A percentile compares a stretch with the other conserved stretches of the same genome.
These are phyloP conservation scores for Alloplasta piceator DNA, from an alignment of 2,888 invertebrate species.

Conservation along the genomic window DNA sequence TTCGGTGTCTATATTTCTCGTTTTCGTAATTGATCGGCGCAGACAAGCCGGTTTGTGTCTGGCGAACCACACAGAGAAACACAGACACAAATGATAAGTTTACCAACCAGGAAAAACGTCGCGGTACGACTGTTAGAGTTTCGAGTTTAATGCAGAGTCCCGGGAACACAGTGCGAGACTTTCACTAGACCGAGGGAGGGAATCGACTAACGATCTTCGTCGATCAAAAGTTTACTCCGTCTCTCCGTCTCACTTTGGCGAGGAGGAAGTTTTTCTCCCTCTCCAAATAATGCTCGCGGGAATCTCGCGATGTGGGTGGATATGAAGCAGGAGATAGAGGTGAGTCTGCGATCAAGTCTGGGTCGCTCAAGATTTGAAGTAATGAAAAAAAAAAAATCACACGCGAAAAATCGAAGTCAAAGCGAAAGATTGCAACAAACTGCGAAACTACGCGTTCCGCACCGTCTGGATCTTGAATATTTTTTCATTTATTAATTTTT, in stretches of 20 bases:
- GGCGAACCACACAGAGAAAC: too few species aligned
- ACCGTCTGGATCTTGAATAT: slow-evolving; percentile 26
- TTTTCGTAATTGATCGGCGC: background rate
- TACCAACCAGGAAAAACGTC: slow-evolving; percentile 66
- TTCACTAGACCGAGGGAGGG: slow-evolving; percentile 63
- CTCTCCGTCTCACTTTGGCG: slow-evolving; percentile 27
- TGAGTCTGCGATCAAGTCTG: slow-evolving; percentile 46
- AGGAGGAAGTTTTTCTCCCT: slow-evolving; percentile 23
- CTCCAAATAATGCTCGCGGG: background rate
- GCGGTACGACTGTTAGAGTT: slow-evolving; percentile 69
- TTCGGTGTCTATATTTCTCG: slow-evolving; percentile 22
- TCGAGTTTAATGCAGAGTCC: slow-evolving; percentile 53
- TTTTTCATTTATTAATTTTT: slow-evolving; percentile 32
- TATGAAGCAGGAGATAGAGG: slow-evolving; percentile 31
- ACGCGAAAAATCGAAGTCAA: slow-evolving; percentile 44
- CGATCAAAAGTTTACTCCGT: slow-evolving; percentile 37
- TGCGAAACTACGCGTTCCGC: slow-evolving; percentile 49
- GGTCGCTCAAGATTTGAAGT: slow-evolving; percentile 7
- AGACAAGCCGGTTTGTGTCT: background rate
- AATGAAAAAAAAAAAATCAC: slow-evolving; percentile 7
- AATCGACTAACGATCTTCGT: slow-evolving; percentile 46
- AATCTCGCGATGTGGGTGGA: slow-evolving; percentile 51
- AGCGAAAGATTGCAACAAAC: slow-evolving; percentile 35
- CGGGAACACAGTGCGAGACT: slow-evolving; percentile 58
- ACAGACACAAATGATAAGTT: slow-evolving; percentile 8